phyloP scores from a whole-genome alignment of 2,888 invertebrate genomes.

The Gonocerus acuteangulatus region DNA sequence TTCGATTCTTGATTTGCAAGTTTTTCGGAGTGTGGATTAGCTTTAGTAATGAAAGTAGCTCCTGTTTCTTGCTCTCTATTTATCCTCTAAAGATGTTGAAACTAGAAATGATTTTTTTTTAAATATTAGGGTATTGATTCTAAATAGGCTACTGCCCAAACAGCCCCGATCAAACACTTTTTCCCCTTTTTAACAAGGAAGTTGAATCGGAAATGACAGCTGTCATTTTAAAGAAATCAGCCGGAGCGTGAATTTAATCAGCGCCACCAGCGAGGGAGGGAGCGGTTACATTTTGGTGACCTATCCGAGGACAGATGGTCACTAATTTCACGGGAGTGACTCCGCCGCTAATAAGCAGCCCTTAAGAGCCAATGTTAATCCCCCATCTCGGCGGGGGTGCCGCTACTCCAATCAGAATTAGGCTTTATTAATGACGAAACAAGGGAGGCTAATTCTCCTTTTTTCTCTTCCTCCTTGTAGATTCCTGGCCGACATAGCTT shows the following conservation, averaged over 20 bases:
- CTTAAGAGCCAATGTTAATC: constrained; percentile 9
- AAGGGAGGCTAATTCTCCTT: background rate
- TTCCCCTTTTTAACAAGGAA: too few relatives aligned
- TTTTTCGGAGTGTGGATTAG: too few relatives aligned
- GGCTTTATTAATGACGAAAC: background rate
- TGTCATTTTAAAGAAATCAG: constrained; percentile 4
- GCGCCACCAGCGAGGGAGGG: background rate
- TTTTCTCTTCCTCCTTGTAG: constrained; percentile 5
- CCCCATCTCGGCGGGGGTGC: background rate
- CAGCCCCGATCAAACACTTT: too few relatives aligned
- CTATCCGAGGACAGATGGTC: constrained; percentile 2
- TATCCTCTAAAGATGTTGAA: too few relatives aligned
- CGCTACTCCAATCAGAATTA: background rate
- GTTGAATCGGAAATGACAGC: background rate
- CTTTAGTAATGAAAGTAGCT: too few relatives aligned
- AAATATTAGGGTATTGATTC: too few relatives aligned
- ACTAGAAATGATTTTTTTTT: too few relatives aligned
- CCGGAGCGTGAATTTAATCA: constrained; percentile 15
- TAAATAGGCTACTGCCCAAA: too few relatives aligned
- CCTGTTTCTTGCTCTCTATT: too few relatives aligned
- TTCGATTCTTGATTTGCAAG: too few relatives aligned
- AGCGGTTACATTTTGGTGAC: background rate
- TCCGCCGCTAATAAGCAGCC: constrained; percentile 7
- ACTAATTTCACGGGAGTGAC: constrained; percentile 19
- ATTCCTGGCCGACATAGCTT: too few relatives aligned